These are phyloP conservation scores for Caenorhabditis sp. DNA, from an alignment of 2,888 invertebrate genomes.

Conservation along the genomic window DNA sequence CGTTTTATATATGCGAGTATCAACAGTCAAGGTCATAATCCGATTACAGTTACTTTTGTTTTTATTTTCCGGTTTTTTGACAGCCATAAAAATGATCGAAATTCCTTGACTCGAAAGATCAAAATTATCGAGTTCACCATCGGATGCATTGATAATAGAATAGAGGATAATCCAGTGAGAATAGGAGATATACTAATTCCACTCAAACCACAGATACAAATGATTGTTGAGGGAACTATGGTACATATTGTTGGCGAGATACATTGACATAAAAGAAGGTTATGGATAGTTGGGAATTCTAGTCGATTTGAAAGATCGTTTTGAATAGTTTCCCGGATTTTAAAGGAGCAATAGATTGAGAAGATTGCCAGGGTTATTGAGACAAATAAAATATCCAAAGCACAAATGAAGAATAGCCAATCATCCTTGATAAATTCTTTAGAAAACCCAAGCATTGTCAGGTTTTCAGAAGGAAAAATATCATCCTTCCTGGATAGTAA, in stretches of 20 bases:
- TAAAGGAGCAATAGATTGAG: not conserved
- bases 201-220: not conserved
- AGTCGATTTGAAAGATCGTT: not conserved
- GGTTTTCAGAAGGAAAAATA: not conserved
- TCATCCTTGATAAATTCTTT: not conserved
- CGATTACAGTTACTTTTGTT: slow-evolving; percentile 1
- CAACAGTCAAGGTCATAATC: not conserved
- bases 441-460: not conserved
- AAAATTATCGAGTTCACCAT: slow-evolving; percentile 1
- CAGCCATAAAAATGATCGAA: not conserved
- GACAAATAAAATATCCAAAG: not conserved
- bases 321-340: not conserved
- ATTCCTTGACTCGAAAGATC: not conserved
- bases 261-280: not conserved
- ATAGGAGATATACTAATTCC: not conserved
- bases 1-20: too few species aligned
- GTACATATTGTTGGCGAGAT: not conserved
- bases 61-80: too few species aligned
- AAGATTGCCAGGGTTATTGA: not conserved
- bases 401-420: not conserved
- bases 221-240: not conserved
- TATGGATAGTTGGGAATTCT: not conserved
- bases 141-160: not conserved
- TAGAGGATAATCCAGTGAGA: not conserved
- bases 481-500: not conserved